These are phyloP conservation scores for Cloeon dipterum DNA, from an alignment of 2,888 invertebrate genomes.

Conservation along the genomic window DNA sequence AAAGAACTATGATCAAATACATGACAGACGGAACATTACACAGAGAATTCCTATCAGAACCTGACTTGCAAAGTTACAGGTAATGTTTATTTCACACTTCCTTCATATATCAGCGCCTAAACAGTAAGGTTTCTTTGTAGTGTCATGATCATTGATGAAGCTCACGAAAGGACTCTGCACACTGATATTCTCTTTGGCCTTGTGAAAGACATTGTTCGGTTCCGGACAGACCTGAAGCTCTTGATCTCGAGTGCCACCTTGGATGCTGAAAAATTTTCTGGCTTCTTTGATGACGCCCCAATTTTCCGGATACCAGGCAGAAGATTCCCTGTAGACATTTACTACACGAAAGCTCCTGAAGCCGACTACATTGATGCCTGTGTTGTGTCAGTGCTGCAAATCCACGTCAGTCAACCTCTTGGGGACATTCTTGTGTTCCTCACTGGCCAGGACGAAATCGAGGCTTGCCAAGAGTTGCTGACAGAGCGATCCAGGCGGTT, in stretches of 20 bases:
- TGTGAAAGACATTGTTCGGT: conserved; percentile 85
- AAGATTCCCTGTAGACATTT: conserved; percentile 93
- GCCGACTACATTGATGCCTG: conserved; percentile 97
- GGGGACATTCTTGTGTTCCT: conserved; percentile 94
- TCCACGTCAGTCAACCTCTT: conserved; percentile 88
- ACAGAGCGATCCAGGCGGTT: conserved; percentile 57
- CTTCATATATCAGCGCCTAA: too few species aligned
- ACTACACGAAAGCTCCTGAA: conserved; percentile 97
- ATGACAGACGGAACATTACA: conserved; percentile 99
- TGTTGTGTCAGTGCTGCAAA: conserved; percentile 93
- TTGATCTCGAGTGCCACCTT: conserved; percentile 95
- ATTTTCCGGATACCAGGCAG: conserved; percentile 83
- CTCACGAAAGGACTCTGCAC: conserved; percentile 93
- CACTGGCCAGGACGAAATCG: conserved; percentile 70
- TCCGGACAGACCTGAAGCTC: conserved; percentile 81
- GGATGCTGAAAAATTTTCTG: conserved; percentile 93
- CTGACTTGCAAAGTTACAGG: conserved; percentile 79
- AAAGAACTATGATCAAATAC: conserved; percentile 88
- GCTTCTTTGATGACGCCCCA: conserved; percentile 96
- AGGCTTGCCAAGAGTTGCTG: conserved; percentile 69
- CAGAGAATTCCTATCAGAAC: conserved; percentile 91
- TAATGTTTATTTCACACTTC: conserved; percentile 10
- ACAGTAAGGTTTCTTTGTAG: conserved; percentile 28
- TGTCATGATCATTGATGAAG: conserved; percentile 98
- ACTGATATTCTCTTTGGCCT: conserved; percentile 96